A percentile compares a stretch with the other conserved stretches of the same genome.
Evolutionary conservation across 2,888 invertebrate species (phyloP).

Genomic region (Diadromus collaris): DNA sequence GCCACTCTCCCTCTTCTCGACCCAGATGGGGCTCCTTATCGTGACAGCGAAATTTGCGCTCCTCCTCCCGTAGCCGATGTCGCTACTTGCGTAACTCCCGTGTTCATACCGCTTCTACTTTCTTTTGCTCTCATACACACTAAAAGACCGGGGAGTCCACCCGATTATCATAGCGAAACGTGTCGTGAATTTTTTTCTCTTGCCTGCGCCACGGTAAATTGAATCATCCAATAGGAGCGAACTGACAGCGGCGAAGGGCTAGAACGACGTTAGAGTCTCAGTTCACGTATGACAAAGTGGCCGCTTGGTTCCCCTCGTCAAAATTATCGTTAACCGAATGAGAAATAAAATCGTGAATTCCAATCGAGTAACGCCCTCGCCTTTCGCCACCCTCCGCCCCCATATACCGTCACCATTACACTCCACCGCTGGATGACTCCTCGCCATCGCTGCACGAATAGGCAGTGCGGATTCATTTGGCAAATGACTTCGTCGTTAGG

Average conservation of each 20-base stretch:
- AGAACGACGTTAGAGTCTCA: conserved; percentile 28
- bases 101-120: background rate
- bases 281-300: conserved; percentile 46
- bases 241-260: background rate
- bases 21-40: conserved; percentile 40
- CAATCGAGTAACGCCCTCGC: conserved; percentile 14
- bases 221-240: conserved; percentile 8
- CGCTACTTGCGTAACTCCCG: conserved; percentile 19
- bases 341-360: conserved; percentile 48
- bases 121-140: background rate
- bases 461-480: conserved; percentile 68
- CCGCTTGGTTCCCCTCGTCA: conserved; percentile 35
- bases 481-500: conserved; percentile 66
- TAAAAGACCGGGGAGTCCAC: background rate
- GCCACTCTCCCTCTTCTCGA: conserved; percentile 13
- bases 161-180: conserved; percentile 38
- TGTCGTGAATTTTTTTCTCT: conserved; percentile 43
- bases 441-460: conserved; percentile 32
- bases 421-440: conserved; percentile 1
- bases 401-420: conserved; percentile 11
- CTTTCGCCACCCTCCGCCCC: conserved; percentile 23
- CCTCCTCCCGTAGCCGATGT: conserved; percentile 22
- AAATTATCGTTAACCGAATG: conserved; percentile 53
- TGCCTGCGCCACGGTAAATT: background rate
- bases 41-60: background rate